Percentiles rank a stretch among this genome's conserved stretches.
Conservation (phyloP, 2,113 vertebrate genomes). For the Pedionomus torquatus region DNA sequence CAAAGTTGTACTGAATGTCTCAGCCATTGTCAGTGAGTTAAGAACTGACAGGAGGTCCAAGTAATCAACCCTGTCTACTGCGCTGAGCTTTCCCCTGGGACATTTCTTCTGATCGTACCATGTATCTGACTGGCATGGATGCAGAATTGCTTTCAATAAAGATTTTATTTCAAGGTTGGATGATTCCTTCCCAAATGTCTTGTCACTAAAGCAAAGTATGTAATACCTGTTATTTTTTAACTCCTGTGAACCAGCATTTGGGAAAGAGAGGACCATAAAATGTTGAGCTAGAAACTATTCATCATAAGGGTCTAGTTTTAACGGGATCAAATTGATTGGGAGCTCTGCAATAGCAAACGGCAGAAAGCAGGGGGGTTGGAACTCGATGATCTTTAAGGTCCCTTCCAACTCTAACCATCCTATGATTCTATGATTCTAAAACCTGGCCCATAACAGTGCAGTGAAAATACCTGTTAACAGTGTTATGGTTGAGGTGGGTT, state of each 20-base stretch:
- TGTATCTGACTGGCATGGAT: constrained; percentile 77
- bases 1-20: constrained; percentile 70
- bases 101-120: constrained; percentile 69
- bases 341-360: constrained; percentile 57
- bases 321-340: constrained; percentile 33
- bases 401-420: too few relatives aligned
- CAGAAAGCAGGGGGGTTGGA: not conserved
- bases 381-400: too few relatives aligned
- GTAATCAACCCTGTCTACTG: constrained; percentile 75
- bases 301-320: constrained; percentile 49
- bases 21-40: constrained; percentile 75
- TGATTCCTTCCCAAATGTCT: constrained; percentile 79
- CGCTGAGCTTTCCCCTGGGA: constrained; percentile 67
- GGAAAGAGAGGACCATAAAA: constrained; percentile 36
- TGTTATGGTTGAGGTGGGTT: not conserved
- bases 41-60: constrained; percentile 78
- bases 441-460: constrained; percentile 20
- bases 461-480: not conserved
- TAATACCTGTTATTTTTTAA: constrained; percentile 73
- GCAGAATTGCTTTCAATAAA: constrained; percentile 82
- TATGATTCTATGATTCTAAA: not conserved
- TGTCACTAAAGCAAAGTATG: constrained; percentile 72
- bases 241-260: constrained; percentile 58
- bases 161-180: constrained; percentile 83
- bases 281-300: constrained; percentile 54